phyloP scores from a whole-genome alignment of 2,888 invertebrate genomes.

The Hydroisotoma schaefferi region DNA sequence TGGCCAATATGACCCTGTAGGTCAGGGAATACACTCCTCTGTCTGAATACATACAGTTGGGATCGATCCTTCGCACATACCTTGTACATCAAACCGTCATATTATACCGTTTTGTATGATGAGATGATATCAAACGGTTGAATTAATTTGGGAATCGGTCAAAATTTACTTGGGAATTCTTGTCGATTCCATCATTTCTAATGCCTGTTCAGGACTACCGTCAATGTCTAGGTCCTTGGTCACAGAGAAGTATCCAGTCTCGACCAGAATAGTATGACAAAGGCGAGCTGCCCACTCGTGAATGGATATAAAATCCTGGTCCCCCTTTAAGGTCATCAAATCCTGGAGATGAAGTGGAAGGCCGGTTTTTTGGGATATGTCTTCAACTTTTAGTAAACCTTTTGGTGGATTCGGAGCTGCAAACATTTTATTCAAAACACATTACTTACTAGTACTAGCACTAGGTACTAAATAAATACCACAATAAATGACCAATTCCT shows the following conservation, averaged over 20 bases:
- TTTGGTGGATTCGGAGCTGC: neutral
- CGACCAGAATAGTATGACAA: constrained; percentile 1
- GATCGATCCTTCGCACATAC: neutral
- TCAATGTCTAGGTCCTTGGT: neutral
- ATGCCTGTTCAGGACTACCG: neutral
- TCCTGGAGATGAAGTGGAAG: neutral
- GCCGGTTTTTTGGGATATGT: neutral
- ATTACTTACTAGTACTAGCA: too few relatives aligned
- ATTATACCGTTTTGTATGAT: neutral
- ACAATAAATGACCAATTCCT: too few relatives aligned
- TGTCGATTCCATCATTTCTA: constrained; percentile 5
- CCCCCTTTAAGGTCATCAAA: constrained; percentile 4
- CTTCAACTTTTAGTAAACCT: neutral
- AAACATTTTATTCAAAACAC: neutral
- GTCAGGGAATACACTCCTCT: constrained; percentile 4
- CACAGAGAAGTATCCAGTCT: constrained; percentile 7
- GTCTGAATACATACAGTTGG: constrained; percentile 1
- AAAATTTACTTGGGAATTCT: constrained; percentile 8
- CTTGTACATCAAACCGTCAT: neutral
- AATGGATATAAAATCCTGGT: constrained; percentile 7
- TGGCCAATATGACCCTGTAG: neutral
- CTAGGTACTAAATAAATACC: too few relatives aligned
- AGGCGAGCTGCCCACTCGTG: constrained; percentile 9
- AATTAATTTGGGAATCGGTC: neutral
- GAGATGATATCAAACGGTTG: neutral